Base-by-base conservation (phyloP, 23 tunicate species). In the Ciona savignyi region DNA sequence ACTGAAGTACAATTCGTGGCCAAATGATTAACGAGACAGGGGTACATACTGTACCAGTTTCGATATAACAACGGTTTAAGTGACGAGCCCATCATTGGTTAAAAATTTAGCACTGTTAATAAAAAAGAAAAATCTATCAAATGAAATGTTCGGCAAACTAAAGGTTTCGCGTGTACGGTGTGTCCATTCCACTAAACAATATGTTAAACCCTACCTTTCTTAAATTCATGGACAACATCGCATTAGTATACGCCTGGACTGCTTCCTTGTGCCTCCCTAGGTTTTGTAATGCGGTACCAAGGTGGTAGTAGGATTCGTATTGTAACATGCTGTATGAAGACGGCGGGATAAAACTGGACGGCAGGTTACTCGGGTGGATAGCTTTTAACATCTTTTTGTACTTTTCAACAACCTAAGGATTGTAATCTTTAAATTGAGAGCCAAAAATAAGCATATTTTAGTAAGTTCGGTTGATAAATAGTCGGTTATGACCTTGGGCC, bases 271-370 rank as follows among this genome's bases (percentile, higher is more conserved):
- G 91, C 15, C 86, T 74, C 15, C 84, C 86, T 0, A 91, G 35
- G 66, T 91, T 91, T 35, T 91, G 97, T 29, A 91, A 35, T 3
- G 97, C 97, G 23, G 84, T 33, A 20, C 91, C 97, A 23, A 91
- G 76, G 35, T 91, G 97, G 42, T 91, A 84, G 66, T 70, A 84
- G 15, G 97, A 91, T 51, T 91, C 97, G 35, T 84, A 91, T 65
- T 70, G 23, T 70, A 91, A 60, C 75, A 80, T 80, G 24, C 34
- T 62, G 77, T 80, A 85, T 3, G 86, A 76, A 11, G 80, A 67
- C 4, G 86, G 67, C 3, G 80, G 24, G 1, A 71, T 71, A 19
- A 85, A 91, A 35, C 81, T 81, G 63, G 67, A 65, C 11, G 91
- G 91, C 23, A 84, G 66, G 66, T 80, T 76, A 28, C 72, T 65